These are phyloP conservation scores for Meiosimyza platycephala DNA, from an alignment of 2,888 invertebrate genomes.

Conservation along the genomic window DNA sequence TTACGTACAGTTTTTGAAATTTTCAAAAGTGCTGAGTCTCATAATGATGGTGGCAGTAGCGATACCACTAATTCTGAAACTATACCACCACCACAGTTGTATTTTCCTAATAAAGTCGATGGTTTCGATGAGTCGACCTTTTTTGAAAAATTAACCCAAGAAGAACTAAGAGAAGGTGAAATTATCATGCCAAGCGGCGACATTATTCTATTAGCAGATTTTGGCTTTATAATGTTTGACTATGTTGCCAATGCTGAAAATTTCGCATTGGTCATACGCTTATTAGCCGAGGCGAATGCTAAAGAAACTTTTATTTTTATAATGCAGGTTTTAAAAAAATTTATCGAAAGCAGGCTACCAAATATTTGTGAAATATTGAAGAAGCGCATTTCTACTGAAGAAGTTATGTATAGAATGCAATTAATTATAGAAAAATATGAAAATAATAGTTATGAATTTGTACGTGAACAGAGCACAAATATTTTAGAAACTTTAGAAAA, in stretches of 20 bases:
- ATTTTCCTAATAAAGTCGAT: too few relatives aligned
- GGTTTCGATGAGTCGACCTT: too few relatives aligned
- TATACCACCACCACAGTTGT: too few relatives aligned
- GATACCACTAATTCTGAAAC: too few relatives aligned
- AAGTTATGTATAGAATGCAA: constrained; percentile 6
- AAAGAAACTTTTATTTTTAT: constrained; percentile 17
- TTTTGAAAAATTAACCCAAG: too few relatives aligned
- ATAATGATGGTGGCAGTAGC: too few relatives aligned
- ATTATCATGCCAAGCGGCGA: background rate
- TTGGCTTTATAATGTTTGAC: background rate
- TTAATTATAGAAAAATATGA: background rate
- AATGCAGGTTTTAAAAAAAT: background rate
- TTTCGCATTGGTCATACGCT: background rate
- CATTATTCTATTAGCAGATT: background rate
- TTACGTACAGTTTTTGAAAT: too few relatives aligned
- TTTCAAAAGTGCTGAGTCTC: too few relatives aligned
- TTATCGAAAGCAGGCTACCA: background rate
- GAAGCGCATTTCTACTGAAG: constrained; percentile 15
- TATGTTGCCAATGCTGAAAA: background rate
- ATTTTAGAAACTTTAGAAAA: constrained; percentile 5
- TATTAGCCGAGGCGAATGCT: background rate
- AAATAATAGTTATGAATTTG: background rate
- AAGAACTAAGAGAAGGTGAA: too few relatives aligned
- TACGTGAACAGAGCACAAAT: background rate
- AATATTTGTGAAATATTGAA: background rate